These are phyloP conservation scores for Himalopsyche phryganea DNA, from an alignment of 1,140 invertebrate genomes.

Conservation along the genomic window DNA sequence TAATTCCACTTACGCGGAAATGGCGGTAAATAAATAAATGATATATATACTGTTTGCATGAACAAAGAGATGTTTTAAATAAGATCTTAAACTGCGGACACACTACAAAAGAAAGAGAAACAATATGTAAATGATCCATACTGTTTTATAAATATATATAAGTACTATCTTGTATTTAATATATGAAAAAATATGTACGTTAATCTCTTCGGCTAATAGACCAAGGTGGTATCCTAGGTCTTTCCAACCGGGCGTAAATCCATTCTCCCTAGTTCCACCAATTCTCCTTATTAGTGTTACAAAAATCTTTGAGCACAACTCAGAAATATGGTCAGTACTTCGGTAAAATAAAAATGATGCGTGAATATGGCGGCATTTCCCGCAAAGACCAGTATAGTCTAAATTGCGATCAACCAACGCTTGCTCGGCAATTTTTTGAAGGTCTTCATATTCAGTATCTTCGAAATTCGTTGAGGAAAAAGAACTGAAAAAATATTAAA, in stretches of 20 bases:
- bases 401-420: constrained; percentile 32
- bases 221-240: constrained; percentile 26
- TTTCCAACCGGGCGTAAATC: constrained; percentile 25
- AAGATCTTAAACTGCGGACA: neutral
- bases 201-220: constrained; percentile 19
- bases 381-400: constrained; percentile 40
- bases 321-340: constrained; percentile 29
- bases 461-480: too few relatives aligned
- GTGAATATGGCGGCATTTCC: constrained; percentile 44
- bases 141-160: too few relatives aligned
- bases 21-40: too few relatives aligned
- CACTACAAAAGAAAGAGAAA: too few relatives aligned
- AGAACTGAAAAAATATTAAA: too few relatives aligned
- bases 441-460: too few relatives aligned
- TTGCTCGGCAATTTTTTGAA: too few relatives aligned
- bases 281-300: constrained; percentile 19
- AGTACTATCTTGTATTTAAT: too few relatives aligned
- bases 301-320: constrained; percentile 24
- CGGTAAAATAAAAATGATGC: constrained; percentile 47
- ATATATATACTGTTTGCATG: too few relatives aligned
- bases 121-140: too few relatives aligned
- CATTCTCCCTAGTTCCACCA: constrained; percentile 19
- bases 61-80: too few relatives aligned
- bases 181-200: constrained; percentile 18
- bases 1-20: too few relatives aligned